These are phyloP conservation scores for Tiliqua scincoides DNA, from an alignment of 2,113 vertebrate genomes.

Conservation along the genomic window DNA sequence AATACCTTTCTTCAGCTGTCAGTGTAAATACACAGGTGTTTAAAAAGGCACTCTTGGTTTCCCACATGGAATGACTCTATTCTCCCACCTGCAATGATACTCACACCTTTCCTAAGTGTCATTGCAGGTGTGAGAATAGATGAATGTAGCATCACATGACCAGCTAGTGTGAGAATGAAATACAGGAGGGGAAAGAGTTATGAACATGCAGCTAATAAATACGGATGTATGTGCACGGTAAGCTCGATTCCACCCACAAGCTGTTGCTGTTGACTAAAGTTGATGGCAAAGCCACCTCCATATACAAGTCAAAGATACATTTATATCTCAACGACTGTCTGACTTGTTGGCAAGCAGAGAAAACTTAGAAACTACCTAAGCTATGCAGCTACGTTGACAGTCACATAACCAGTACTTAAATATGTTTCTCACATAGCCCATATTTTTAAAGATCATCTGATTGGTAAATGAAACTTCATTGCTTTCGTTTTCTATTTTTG, in stretches of 20 bases:
- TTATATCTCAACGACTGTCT: background rate
- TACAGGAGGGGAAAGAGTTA: background rate
- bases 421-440: background rate
- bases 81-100: too few species aligned
- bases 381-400: background rate
- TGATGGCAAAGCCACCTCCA: background rate
- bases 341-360: background rate
- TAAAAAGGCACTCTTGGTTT: background rate
- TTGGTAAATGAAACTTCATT: constrained; percentile 1
- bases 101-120: too few species aligned
- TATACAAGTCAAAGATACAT: background rate
- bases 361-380: constrained; percentile 26
- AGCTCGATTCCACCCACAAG: background rate
- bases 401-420: background rate
- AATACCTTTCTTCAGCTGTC: background rate
- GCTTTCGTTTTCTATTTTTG: constrained; percentile 40
- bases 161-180: background rate
- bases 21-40: background rate
- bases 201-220: background rate
- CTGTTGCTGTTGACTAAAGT: background rate
- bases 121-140: background rate
- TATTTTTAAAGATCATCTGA: background rate
- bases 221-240: background rate
- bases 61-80: too few species aligned
- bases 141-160: background rate